Conservation (phyloP, 1,140 invertebrate genomes). For the Drosophila kepulauana region DNA sequence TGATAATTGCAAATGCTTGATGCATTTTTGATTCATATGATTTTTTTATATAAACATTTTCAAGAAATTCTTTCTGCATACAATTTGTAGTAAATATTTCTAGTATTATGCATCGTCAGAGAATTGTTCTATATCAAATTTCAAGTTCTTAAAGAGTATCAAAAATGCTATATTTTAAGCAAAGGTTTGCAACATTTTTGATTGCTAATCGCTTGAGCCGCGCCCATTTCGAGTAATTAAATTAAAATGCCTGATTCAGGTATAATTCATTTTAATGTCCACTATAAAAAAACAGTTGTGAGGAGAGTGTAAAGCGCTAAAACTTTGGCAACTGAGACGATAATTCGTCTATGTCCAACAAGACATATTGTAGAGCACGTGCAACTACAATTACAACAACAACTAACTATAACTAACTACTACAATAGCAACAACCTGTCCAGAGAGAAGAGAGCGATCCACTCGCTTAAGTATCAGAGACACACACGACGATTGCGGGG, state of each 20-base stretch:
- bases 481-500: neutral
- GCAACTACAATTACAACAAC: neutral
- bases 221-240: neutral
- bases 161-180: too few species aligned
- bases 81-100: too few species aligned
- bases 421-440: conserved; percentile 20
- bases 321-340: neutral
- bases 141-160: too few species aligned
- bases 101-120: too few species aligned
- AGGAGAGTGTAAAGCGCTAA: neutral
- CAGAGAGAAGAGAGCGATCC: conserved; percentile 1
- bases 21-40: too few species aligned
- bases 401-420: neutral
- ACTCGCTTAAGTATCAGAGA: neutral
- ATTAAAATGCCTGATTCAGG: neutral
- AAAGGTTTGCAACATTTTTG: too few species aligned
- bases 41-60: too few species aligned
- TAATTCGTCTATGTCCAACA: neutral
- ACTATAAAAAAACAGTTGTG: too few species aligned
- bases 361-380: neutral
- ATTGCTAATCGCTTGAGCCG: too few species aligned
- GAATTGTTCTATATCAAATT: too few species aligned
- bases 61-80: too few species aligned
- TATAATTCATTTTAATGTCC: neutral
- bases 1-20: too few species aligned